phyloP scores from a whole-genome alignment of 2,113 vertebrate genomes.

The Chaetodon auriga region DNA sequence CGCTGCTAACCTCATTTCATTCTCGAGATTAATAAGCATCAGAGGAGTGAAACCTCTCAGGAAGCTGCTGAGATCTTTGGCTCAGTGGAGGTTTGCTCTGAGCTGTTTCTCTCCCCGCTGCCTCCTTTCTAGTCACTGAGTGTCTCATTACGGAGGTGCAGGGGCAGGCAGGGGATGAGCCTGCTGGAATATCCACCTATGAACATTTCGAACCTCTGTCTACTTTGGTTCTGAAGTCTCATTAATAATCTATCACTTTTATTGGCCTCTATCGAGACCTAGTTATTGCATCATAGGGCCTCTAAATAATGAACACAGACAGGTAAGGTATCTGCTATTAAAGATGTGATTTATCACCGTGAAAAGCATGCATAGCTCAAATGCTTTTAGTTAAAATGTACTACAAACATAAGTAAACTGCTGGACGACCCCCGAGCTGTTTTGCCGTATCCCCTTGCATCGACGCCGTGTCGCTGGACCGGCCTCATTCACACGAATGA shows the following conservation, averaged over 20 bases:
- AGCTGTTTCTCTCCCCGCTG: slow-evolving; percentile 4
- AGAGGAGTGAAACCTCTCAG: slow-evolving; percentile 40
- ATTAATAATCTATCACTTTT: slow-evolving; percentile 32
- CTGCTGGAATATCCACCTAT: not conserved
- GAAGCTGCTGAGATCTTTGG: slow-evolving; percentile 52
- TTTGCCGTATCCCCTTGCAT: too few relatives aligned
- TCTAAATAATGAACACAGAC: slow-evolving; percentile 11
- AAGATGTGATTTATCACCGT: not conserved
- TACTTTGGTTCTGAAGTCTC: slow-evolving; percentile 18
- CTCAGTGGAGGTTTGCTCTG: slow-evolving; percentile 45
- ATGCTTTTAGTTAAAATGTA: not conserved
- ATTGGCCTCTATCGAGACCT: slow-evolving; percentile 4
- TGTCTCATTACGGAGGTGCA: slow-evolving; percentile 22
- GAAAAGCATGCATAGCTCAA: not conserved
- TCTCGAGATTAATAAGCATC: slow-evolving; percentile 56
- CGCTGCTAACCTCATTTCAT: slow-evolving; percentile 60
- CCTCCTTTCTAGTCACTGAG: slow-evolving; percentile 36
- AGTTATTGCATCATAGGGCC: not conserved
- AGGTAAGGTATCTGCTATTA: not conserved
- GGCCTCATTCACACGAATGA: too few relatives aligned
- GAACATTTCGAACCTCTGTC: slow-evolving; percentile 31
- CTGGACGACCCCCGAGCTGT: too few relatives aligned
- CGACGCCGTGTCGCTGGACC: too few relatives aligned
- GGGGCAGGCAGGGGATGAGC: slow-evolving; percentile 31
- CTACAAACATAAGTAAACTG: not conserved